Base-by-base conservation (phyloP, 2,888 invertebrate genomes). In the Candidula unifasciata region DNA sequence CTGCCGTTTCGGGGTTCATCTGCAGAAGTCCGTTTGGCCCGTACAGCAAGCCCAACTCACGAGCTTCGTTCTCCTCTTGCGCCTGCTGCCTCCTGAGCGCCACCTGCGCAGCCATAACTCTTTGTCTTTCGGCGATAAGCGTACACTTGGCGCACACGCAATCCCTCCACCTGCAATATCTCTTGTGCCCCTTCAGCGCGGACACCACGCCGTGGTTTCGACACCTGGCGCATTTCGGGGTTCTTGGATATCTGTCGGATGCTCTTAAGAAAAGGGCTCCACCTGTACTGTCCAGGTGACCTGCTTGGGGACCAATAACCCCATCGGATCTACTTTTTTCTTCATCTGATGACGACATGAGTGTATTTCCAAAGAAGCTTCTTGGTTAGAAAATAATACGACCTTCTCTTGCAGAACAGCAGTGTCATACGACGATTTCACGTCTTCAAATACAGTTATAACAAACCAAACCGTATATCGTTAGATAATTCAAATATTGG, bases 71-170 rank as follows among this genome's bases (percentile, higher is more conserved):
- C 94, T 97, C 97, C 94, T 99, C 99, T 93, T 99, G 99, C 0
- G 98, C 98, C 93, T 99, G 98, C 93, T 99, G 99, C 79, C 98
- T 95, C 64, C 99, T 95, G 77, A 99, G 95, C 37, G 98, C 98
- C 88, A 99, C 99, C 96, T 97, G 97, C 82, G 99, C 99, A 27
- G 99, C 99, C 99, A 99, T 99, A 86, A 99, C 99, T 68, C 99
- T 95, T 94, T 99, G 99, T 87, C 99, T 94, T 95, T 99, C 99
- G 1, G 99, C 99, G 89, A 99, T 99, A 88, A 99, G 96, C 33
- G 98, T 99, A 95, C 99, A 99, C 95, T 99, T 99, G 83, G 98
- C 98, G 88, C 94, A 99, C 89, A 97, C 97, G 95, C 99, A 99
- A 95, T 99, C 99, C 87, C 93, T 95, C 98, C 98, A 99, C 86